Base-by-base conservation (phyloP, 2,888 invertebrate species). In the Yponomeuta evonymella region DNA sequence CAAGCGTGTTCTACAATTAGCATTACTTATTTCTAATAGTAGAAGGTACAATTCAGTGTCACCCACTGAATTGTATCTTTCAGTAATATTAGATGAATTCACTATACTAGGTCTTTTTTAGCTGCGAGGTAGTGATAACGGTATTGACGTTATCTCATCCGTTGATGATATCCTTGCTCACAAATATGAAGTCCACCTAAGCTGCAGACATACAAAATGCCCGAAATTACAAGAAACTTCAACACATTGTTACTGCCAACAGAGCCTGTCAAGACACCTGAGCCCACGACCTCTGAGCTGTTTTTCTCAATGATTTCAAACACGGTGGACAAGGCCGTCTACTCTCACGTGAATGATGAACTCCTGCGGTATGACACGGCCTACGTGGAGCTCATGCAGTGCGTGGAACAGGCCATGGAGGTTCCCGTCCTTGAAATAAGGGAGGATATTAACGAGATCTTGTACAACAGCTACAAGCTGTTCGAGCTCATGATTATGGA, bases 351-450 rank as follows among this genome's bases (percentile, higher is more conserved):
- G 0, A 82, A 86, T 67, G 89, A 91, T 0, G 63, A 64, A 2
- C 73, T 76, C 0, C 71, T 91, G 0, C 79, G 78, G 5, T 91
- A 87, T 71, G 91, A 92, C 72, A 86, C 86, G 0, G 90, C 90
- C 0, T 91, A 87, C 70, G 86, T 90, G 2, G 89, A 88, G 72
- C 75, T 92, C 0, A 74, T 71, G 70, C 86, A 83, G 48, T 84
- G 83, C 1, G 88, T 90, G 0, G 91, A 92, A 75, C 75, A 79
- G 48, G 89, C 90, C 0, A 91, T 92, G 91, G 91, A 92, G 73
- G 80, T 90, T 71, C 88, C 91, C 0, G 89, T 92, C 0, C 74
- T 80, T 4, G 85, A 85, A 0, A 85, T 92, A 63, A 79, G 75
- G 69, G 75, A 80, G 72, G 91, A 92, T 48, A 87, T 92, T 15